phyloP scores from a whole-genome alignment of 2,888 invertebrate species.

The Latrodectus elegans region DNA sequence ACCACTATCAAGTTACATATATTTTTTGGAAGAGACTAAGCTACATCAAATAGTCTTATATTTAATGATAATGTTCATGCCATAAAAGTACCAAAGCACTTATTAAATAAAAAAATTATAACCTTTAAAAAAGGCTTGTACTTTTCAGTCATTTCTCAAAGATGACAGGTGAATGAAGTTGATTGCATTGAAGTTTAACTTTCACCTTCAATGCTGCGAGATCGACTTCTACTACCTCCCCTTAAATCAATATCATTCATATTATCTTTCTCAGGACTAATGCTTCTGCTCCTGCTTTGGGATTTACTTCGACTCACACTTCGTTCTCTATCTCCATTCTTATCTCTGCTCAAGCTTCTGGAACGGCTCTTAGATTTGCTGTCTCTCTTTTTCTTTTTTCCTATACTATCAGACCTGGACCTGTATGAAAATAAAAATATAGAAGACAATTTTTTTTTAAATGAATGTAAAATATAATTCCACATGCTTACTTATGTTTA shows the following conservation, averaged over 20 bases:
- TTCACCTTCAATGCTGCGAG: conserved; percentile 50
- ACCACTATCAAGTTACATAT: too few relatives aligned
- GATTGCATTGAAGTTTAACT: conserved; percentile 4
- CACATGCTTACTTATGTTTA: too few relatives aligned
- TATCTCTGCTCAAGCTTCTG: conserved; percentile 55
- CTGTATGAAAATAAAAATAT: conserved; percentile 3
- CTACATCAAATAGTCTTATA: background rate
- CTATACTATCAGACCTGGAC: conserved; percentile 52
- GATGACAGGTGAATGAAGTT: conserved; percentile 1
- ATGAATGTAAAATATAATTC: too few relatives aligned
- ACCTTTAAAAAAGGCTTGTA: conserved; percentile 62
- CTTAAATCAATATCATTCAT: background rate
- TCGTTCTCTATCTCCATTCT: conserved; percentile 54
- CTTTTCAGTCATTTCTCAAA: conserved; percentile 10
- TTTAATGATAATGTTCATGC: background rate
- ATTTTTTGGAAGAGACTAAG: too few relatives aligned
- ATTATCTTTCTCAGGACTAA: conserved; percentile 20
- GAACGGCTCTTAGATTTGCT: conserved; percentile 63
- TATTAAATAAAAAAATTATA: conserved; percentile 59
- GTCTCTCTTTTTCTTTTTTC: conserved; percentile 52
- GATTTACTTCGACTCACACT: conserved; percentile 47
- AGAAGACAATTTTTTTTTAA: too few relatives aligned
- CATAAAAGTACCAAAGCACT: conserved; percentile 38
- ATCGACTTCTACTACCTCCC: conserved; percentile 52
- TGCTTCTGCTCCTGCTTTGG: conserved; percentile 48